Base-by-base conservation (phyloP, 2,888 invertebrate species). In the Bibio marci region DNA sequence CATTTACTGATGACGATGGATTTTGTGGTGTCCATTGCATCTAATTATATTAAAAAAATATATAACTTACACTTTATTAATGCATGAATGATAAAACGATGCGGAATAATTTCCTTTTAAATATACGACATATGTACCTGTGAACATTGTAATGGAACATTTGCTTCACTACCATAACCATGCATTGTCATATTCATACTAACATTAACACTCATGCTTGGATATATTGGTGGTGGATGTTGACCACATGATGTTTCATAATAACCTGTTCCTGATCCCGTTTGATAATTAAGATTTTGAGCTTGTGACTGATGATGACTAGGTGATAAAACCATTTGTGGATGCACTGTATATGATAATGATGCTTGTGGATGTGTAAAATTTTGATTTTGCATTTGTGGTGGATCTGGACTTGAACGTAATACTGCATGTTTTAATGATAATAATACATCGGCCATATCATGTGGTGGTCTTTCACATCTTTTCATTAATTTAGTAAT, bases 131-230 rank as follows among this genome's bases (percentile, higher is more conserved):
- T n/a, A 31, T 30, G 14, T 32, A 77, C 77, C 69, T 79, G 80
- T 7, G 80, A 76, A 52, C 79, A 80, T 58, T 61, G 55, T 60
- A 62, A 56, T 30, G 62, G 59, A 44, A 61, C 53, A 26, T 51
- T 53, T 37, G 58, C 56, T 54, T 64, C 48, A 52, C 62, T 53
- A 37, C 46, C 46, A 49, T 77, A 78, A 2, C 77, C 78, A 47
- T 88, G 88, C 81, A 92, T 91, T 41, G 92, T 92, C 92, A 94
- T 94, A 59, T 91, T 92, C 92, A 94, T 94, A 49, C 57, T 61
- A 32, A 94, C 90, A 56, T 94, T 94, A 47, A 94, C 91, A 53
- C 87, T 88, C 92, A 94, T 92, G 52, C 88, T 82, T 41, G 91
- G 88, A 57, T 86, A 86, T 46, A 80, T 69, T 1, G 75, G 59